A percentile compares a stretch with the other conserved stretches of the same genome.
phyloP scores from a whole-genome alignment of 2,888 invertebrate genomes.

The Camponotus fellah region DNA sequence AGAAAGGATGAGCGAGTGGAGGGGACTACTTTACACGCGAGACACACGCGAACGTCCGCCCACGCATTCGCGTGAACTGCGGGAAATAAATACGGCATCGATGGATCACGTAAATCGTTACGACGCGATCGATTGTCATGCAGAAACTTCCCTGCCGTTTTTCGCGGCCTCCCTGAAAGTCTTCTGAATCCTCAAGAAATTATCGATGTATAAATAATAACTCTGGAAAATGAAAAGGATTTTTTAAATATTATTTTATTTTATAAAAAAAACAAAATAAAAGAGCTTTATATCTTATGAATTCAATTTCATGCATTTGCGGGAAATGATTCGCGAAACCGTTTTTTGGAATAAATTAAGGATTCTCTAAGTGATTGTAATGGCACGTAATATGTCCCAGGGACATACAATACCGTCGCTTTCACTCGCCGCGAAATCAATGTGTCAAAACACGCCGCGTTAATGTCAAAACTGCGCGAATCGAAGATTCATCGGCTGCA shows the following conservation, averaged over 20 bases:
- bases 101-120: conserved; percentile 22
- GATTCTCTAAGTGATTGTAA: conserved; percentile 26
- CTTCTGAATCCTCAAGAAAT: not conserved
- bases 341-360: conserved; percentile 7
- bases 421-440: conserved; percentile 39
- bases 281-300: not conserved
- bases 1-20: conserved; percentile 45
- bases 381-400: conserved; percentile 5
- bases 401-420: conserved; percentile 7
- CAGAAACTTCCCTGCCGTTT: not conserved
- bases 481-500: conserved; percentile 30
- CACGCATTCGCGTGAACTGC: conserved; percentile 43
- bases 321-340: conserved; percentile 16
- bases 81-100: conserved; percentile 29
- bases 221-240: not conserved
- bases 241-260: not conserved
- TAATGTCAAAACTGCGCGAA: conserved; percentile 40
- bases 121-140: not conserved
- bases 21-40: conserved; percentile 53
- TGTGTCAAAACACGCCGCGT: conserved; percentile 37
- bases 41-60: conserved; percentile 57
- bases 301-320: not conserved
- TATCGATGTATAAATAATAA: not conserved
- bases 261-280: not conserved
- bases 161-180: not conserved